phyloP scores from a whole-genome alignment of 2,113 vertebrate species.

The Poeciliopsis occidentalis region DNA sequence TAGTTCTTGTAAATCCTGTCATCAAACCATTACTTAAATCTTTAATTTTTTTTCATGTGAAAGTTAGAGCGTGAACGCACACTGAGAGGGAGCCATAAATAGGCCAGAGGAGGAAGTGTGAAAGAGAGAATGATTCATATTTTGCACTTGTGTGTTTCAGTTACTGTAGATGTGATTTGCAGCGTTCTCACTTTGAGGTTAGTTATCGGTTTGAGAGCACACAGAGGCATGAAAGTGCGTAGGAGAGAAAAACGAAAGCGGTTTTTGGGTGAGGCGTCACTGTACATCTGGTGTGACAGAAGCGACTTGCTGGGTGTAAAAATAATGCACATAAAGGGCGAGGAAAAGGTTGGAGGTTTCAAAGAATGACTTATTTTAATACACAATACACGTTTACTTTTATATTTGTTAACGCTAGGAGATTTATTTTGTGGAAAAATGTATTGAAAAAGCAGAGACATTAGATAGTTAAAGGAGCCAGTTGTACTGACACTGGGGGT shows the following conservation, averaged over 20 bases:
- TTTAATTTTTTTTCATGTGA: conserved; percentile 22
- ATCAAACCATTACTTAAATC: conserved; percentile 40
- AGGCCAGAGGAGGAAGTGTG: conserved; percentile 52
- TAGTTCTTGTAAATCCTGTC: conserved; percentile 47
- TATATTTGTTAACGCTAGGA: too few relatives aligned
- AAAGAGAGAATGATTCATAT: conserved; percentile 40
- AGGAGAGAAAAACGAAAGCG: conserved; percentile 28
- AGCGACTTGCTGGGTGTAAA: conserved; percentile 13
- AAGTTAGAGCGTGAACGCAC: conserved; percentile 8
- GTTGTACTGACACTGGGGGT: too few relatives aligned
- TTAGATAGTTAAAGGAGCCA: too few relatives aligned
- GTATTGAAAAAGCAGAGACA: background rate
- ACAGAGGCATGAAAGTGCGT: conserved; percentile 6
- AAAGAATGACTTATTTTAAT: background rate
- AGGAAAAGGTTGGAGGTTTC: background rate
- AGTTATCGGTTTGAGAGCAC: conserved; percentile 19
- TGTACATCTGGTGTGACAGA: conserved; percentile 37
- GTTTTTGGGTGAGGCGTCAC: conserved; percentile 22
- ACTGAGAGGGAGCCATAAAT: conserved; percentile 32
- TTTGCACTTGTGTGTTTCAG: conserved; percentile 34
- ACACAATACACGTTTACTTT: background rate
- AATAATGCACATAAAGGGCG: background rate
- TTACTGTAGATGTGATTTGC: conserved; percentile 47
- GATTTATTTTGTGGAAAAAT: background rate
- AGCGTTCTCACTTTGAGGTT: conserved; percentile 51